Percentiles rank a stretch among this genome's conserved stretches.
Evolutionary conservation across 64 coral and sea anemone species (phyloP).

Genomic region (Actinia equina): DNA sequence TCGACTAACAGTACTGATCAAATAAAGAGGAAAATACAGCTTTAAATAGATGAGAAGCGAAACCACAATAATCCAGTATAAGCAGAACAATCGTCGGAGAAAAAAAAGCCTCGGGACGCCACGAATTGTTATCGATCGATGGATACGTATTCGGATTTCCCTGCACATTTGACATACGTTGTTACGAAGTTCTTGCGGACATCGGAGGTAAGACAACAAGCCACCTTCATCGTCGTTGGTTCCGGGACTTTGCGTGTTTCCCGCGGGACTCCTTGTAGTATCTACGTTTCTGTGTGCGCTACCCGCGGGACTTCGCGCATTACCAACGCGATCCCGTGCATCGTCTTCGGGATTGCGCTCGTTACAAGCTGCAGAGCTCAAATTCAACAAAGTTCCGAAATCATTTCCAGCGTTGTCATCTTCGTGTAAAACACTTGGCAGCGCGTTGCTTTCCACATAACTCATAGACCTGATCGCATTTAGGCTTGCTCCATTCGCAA

Average conservation of each 20-base stretch:
- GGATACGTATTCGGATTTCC: conserved; percentile 32
- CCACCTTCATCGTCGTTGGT: background rate
- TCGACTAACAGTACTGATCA: conserved; percentile 58
- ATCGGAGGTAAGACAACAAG: conserved; percentile 23
- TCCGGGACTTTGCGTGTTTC: background rate
- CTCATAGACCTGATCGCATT: background rate
- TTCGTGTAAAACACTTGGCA: background rate
- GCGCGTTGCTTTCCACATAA: background rate
- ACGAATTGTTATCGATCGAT: conserved; percentile 47
- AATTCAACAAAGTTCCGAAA: background rate
- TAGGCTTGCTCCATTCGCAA: background rate
- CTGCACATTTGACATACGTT: conserved; percentile 37
- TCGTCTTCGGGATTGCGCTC: background rate
- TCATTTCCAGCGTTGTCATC: background rate
- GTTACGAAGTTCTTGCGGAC: conserved; percentile 30
- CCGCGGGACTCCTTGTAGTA: background rate
- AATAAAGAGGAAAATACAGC: conserved; percentile 63
- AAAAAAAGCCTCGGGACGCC: conserved; percentile 67
- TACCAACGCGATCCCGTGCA: background rate
- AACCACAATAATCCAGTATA: conserved; percentile 61
- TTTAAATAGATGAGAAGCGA: conserved; percentile 66
- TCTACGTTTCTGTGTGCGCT: background rate
- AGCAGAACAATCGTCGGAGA: conserved; percentile 55
- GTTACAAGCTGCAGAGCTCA: background rate
- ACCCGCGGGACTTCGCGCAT: background rate